Conservation (phyloP, 2,888 invertebrate species). For the Drosophila fulvimacula region DNA sequence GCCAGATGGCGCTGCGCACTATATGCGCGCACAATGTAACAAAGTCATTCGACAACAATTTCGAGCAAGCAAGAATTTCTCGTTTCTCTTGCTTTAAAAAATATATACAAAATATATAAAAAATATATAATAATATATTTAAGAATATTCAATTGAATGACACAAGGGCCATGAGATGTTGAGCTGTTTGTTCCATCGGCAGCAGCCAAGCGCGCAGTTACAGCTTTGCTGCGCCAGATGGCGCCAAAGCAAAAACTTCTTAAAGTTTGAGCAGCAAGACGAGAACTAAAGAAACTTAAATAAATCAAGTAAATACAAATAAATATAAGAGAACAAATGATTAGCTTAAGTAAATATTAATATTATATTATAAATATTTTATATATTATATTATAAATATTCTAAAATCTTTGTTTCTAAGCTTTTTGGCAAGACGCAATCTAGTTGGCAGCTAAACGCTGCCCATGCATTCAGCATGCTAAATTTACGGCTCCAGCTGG, state of each 20-base stretch:
- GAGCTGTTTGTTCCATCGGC: not conserved
- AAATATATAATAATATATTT: not conserved
- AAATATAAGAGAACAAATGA: too few species aligned
- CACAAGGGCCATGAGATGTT: too few species aligned
- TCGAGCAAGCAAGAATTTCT: not conserved
- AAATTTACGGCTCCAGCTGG: slow-evolving; percentile 1
- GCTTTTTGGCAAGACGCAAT: not conserved
- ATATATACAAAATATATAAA: not conserved
- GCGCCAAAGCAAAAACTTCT: slow-evolving; percentile 33
- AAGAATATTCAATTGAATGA: not conserved
- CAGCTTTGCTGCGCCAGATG: slow-evolving; percentile 44
- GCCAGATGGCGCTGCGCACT: slow-evolving; percentile 56
- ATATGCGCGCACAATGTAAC: slow-evolving; percentile 2
- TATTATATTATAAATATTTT: too few species aligned
- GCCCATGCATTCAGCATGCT: not conserved
- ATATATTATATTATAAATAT: not conserved
- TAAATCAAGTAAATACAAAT: not conserved
- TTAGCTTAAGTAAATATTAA: too few species aligned
- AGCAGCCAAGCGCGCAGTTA: slow-evolving; percentile 7
- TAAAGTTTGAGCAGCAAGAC: slow-evolving; percentile 12
- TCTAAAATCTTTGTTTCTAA: not conserved
- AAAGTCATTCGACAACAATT: not conserved
- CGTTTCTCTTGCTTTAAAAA: not conserved
- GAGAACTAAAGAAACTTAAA: not conserved
- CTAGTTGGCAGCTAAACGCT: not conserved